Evolutionary conservation across 1,140 invertebrate genomes (phyloP).

Genomic region (Pseudomyrmex sp.): DNA sequence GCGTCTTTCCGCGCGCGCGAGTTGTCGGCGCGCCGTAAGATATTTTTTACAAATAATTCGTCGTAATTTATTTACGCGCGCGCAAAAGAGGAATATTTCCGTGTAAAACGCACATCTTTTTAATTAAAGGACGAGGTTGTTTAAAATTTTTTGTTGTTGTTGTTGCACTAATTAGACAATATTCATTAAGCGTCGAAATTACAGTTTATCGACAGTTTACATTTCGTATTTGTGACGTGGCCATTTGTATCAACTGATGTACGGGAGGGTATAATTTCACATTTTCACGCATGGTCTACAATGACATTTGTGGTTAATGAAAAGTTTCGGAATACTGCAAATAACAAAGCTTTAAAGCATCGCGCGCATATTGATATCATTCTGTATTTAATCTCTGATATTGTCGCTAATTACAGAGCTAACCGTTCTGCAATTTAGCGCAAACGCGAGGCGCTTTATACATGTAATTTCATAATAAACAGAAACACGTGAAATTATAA

Average conservation of each 20-base stretch:
- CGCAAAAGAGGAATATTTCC: slow-evolving; percentile 5
- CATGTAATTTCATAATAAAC: slow-evolving; percentile 53
- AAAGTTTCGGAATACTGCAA: slow-evolving; percentile 52
- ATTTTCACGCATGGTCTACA: slow-evolving; percentile 57
- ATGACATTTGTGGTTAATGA: slow-evolving; percentile 58
- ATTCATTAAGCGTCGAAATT: slow-evolving; percentile 51
- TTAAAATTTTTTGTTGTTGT: too few relatives aligned
- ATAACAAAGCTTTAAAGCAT: slow-evolving; percentile 54
- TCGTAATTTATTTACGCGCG: too few relatives aligned
- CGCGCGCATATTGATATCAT: slow-evolving; percentile 36
- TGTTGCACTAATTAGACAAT: slow-evolving; percentile 34
- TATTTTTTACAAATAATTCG: too few relatives aligned
- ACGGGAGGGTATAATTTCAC: slow-evolving; percentile 45
- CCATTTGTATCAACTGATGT: slow-evolving; percentile 43
- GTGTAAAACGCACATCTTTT: slow-evolving; percentile 15
- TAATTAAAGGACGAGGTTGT: slow-evolving; percentile 2
- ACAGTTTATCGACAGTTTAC: slow-evolving; percentile 47
- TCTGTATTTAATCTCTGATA: slow-evolving; percentile 40
- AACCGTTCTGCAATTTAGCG: slow-evolving; percentile 44
- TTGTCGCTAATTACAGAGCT: slow-evolving; percentile 58
- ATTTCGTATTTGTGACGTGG: slow-evolving; percentile 44
- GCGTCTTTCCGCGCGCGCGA: too few relatives aligned
- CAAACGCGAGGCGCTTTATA: slow-evolving; percentile 39
- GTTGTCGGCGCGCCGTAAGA: too few relatives aligned
- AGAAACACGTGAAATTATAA: slow-evolving; percentile 39